These are phyloP conservation scores for Todiramphus saurophagus DNA, from an alignment of 2,113 vertebrate genomes.

Conservation along the genomic window DNA sequence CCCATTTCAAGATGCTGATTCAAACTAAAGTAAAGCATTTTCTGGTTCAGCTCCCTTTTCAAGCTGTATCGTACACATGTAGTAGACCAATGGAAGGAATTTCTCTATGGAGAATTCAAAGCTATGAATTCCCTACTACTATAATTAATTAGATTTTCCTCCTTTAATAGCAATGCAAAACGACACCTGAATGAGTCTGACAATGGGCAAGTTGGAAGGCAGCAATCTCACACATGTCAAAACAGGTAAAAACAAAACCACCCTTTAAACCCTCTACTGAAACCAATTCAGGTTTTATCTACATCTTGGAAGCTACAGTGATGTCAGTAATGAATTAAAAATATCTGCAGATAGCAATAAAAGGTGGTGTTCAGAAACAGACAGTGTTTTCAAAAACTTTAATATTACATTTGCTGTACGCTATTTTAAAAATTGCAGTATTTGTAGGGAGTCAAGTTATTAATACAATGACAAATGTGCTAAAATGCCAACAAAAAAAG, in stretches of 20 bases:
- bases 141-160: background rate
- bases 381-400: background rate
- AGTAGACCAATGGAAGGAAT: background rate
- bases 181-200: background rate
- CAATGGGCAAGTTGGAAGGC: background rate
- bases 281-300: background rate
- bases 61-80: background rate
- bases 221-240: background rate
- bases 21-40: background rate
- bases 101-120: background rate
- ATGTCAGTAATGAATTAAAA: background rate
- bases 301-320: background rate
- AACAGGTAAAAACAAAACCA: background rate
- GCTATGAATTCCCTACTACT: background rate
- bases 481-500: background rate
- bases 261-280: background rate
- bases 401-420: background rate
- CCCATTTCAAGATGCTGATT: background rate
- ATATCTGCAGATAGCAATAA: background rate
- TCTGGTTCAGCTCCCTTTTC: background rate
- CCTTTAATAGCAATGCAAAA: background rate
- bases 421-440: background rate
- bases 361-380: background rate
- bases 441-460: background rate
- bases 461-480: background rate